A percentile compares a stretch with the other conserved stretches of the same genome.
phyloP scores from a whole-genome alignment of 2,113 vertebrate species.

The Atractosteus spatula region DNA sequence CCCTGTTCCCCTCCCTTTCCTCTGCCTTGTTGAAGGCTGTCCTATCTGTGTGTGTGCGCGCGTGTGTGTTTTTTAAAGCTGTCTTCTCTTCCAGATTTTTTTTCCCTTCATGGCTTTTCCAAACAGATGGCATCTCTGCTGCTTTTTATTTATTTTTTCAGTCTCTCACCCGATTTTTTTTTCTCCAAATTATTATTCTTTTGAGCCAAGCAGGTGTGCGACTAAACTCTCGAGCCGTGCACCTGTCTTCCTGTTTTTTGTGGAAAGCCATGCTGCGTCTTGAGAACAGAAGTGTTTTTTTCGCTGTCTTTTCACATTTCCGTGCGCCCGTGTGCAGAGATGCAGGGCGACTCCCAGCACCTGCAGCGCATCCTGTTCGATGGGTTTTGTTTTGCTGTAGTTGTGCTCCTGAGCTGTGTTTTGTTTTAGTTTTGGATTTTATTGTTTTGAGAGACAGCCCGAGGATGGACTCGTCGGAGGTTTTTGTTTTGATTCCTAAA shows the following conservation, averaged over 20 bases:
- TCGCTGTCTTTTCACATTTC: not conserved
- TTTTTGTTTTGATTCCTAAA: too few species aligned
- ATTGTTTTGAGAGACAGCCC: too few species aligned
- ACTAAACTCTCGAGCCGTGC: conserved; percentile 11
- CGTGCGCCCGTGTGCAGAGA: conserved; percentile 8
- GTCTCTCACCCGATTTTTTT: conserved; percentile 14
- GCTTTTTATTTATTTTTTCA: conserved; percentile 46
- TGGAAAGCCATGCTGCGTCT: not conserved
- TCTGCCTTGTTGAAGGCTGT: conserved; percentile 35
- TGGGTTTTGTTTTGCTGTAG: too few species aligned
- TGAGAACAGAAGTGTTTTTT: not conserved
- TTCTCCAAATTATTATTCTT: conserved; percentile 28
- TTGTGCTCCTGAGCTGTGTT: too few species aligned
- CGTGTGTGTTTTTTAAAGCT: conserved; percentile 42
- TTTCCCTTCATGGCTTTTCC: conserved; percentile 33
- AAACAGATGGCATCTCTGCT: conserved; percentile 60
- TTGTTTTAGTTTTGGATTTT: too few species aligned
- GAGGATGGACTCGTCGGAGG: too few species aligned
- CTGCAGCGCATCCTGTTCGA: too few species aligned
- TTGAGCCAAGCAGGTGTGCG: conserved; percentile 44
- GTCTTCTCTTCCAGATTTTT: conserved; percentile 16
- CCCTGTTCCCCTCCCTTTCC: conserved; percentile 36
- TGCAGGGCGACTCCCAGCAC: too few species aligned
- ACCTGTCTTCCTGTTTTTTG: conserved; percentile 17
- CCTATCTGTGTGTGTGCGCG: conserved; percentile 15